A percentile compares a stretch with the other conserved stretches of the same genome.
Evolutionary conservation across 2,113 vertebrate species (phyloP).

Genomic region (Syngnathus floridae): DNA sequence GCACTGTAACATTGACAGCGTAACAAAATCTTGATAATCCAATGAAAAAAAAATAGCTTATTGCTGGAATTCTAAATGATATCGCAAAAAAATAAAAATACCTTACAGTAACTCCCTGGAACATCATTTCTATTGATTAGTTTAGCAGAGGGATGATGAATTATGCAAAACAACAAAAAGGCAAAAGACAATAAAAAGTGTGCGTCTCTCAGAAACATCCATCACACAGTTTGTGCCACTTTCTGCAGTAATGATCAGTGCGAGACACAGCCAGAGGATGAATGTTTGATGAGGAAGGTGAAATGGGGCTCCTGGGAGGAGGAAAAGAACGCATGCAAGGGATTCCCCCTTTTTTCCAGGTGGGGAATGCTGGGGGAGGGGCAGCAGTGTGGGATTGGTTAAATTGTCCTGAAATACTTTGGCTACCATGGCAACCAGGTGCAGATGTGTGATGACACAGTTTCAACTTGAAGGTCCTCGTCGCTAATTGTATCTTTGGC

Average conservation of each 20-base stretch:
- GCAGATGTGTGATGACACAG: not conserved
- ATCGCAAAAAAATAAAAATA: not conserved
- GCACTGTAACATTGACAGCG: not conserved
- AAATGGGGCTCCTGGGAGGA: constrained; percentile 38
- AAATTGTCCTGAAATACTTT: not conserved
- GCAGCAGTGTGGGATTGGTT: constrained; percentile 13
- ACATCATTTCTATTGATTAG: constrained; percentile 3
- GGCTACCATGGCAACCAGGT: not conserved
- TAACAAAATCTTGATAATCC: too few species aligned
- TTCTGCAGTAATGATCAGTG: constrained; percentile 43
- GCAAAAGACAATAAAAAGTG: constrained; percentile 1
- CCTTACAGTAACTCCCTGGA: not conserved
- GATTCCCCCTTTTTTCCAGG: constrained; percentile 35
- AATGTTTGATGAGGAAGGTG: constrained; percentile 55
- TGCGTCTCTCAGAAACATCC: constrained; percentile 27
- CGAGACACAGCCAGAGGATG: constrained; percentile 42
- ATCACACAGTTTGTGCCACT: constrained; percentile 28
- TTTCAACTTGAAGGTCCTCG: constrained; percentile 14
- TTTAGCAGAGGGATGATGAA: constrained; percentile 42
- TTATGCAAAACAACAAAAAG: constrained; percentile 51
- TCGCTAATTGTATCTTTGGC: constrained; percentile 28
- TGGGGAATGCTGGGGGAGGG: constrained; percentile 2
- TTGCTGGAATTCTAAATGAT: not conserved
- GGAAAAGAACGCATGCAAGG: constrained; percentile 17
- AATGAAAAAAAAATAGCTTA: too few species aligned